phyloP scores from a whole-genome alignment of 2,888 invertebrate species.

The Drosophila colorata region DNA sequence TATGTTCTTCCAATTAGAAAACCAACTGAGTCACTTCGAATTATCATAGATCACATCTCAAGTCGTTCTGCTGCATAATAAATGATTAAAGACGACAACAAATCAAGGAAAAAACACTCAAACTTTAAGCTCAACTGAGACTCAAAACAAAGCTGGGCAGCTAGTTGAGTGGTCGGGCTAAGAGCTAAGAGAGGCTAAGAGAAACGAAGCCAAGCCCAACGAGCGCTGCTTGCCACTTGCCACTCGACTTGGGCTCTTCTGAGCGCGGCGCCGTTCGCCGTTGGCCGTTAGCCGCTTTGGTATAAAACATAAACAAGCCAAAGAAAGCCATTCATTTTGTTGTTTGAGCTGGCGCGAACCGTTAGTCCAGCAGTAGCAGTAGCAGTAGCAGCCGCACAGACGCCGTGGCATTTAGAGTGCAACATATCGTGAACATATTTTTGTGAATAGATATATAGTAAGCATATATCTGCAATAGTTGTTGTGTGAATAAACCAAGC shows the following conservation, averaged over 20 bases:
- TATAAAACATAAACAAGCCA: conserved; percentile 84
- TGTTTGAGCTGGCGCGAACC: conserved; percentile 80
- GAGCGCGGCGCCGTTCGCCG: conserved; percentile 33
- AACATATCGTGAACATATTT: conserved; percentile 26
- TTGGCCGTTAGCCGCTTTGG: conserved; percentile 52
- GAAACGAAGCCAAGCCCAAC: conserved; percentile 37
- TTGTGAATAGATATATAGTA: neutral
- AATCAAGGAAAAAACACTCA: conserved; percentile 32
- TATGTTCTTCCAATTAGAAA: neutral
- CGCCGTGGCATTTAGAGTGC: conserved; percentile 66
- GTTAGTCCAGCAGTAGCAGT: conserved; percentile 62
- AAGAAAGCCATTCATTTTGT: conserved; percentile 84
- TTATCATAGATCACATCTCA: conserved; percentile 14
- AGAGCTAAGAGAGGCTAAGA: conserved; percentile 46
- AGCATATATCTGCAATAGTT: conserved; percentile 3
- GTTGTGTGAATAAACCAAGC: neutral
- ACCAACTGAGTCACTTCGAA: conserved; percentile 18
- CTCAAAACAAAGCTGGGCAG: conserved; percentile 1
- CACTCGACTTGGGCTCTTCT: conserved; percentile 41
- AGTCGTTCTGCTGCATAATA: conserved; percentile 6
- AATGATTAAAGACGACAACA: conserved; percentile 32
- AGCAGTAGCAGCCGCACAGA: conserved; percentile 21
- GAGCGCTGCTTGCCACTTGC: conserved; percentile 39
- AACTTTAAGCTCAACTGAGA: conserved; percentile 7
- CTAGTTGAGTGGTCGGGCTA: neutral